Evolutionary conservation across 1,140 invertebrate species (phyloP), one percentile per base, ranked within the genome.

Genomic region (Pseudobourletiella spinata): DNA sequence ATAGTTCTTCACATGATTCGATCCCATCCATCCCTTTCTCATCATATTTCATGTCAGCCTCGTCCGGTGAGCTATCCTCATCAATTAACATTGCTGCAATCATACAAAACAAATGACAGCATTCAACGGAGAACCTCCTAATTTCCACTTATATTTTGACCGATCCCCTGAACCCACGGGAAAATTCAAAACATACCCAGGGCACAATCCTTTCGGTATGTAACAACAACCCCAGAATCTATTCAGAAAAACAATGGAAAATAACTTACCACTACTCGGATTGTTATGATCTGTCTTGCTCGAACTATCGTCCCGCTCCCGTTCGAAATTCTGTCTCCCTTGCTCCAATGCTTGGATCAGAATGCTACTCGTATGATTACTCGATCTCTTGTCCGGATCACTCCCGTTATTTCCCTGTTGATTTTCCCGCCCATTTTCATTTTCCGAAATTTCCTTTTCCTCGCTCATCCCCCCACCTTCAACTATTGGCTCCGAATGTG

Each of bases 61-160:
- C 63, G 32, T 64, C 63, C 29, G 63, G 63, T 29, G 63, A 64
- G 35, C 63, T 64, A 26, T 64, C 63, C n/a, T 64, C 63, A 3
- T 64, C 63, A 18, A 64, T 64, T n/a, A 52, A 24, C 24, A 55
- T 59, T 25, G 57, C 57, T 59, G 24, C n/a, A 32, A 24, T n/a
- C n/a, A n/a, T n/a, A n/a, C n/a, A n/a, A n/a, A n/a, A n/a, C n/a
- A n/a, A n/a, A n/a, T n/a, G n/a, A n/a, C n/a, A n/a, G n/a, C n/a
- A n/a, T n/a, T n/a, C n/a, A n/a, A n/a, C 46, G 8, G 35, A 42
- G 18, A 42, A 42, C 18, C 18, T 14, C 14, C 35, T 18, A 42
- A 42, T 42, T 42, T 42, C 11, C 11, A 14, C 11, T 42, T 18
- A 42, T 18, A 14, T 14, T 42, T 42, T 42, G n/a, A n/a, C n/a